Conservation (phyloP, 35 echinoderm and acorn worm genomes). For the Heliocidaris erythrogramma region DNA sequence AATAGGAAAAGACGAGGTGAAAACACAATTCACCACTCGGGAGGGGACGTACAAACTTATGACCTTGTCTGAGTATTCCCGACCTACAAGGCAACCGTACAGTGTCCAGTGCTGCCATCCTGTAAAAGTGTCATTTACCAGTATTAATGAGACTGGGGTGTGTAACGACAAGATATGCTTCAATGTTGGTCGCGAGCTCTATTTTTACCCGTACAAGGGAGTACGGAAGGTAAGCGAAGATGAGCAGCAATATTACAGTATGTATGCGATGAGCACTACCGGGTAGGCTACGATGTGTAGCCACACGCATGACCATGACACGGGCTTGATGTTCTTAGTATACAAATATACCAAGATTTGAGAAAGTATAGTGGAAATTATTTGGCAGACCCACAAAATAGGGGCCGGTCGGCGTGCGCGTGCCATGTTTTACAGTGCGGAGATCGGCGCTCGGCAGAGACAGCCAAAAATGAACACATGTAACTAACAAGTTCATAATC, state of each 20-base stretch:
- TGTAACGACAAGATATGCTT: conserved; percentile 98
- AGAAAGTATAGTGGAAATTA: too few species aligned
- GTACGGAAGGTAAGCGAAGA: conserved; percentile 85
- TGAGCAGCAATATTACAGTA: neutral
- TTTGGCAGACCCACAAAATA: too few species aligned
- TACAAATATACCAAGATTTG: too few species aligned
- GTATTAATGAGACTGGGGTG: conserved; percentile 78
- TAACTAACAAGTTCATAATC: too few species aligned
- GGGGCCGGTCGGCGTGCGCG: too few species aligned
- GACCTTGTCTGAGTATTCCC: conserved; percentile 95
- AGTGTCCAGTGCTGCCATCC: conserved; percentile 93
- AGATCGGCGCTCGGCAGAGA: too few species aligned
- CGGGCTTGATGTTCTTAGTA: too few species aligned
- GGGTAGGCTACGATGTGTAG: too few species aligned
- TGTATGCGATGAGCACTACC: too few species aligned
- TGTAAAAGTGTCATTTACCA: conserved; percentile 93
- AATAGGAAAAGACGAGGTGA: conserved; percentile 97
- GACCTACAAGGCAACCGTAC: conserved; percentile 88
- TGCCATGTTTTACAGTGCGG: too few species aligned
- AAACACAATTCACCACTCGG: conserved; percentile 96
- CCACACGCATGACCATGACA: too few species aligned
- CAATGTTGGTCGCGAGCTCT: conserved; percentile 97
- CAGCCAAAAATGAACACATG: too few species aligned
- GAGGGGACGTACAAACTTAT: conserved; percentile 98
- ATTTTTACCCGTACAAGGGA: conserved; percentile 99